Evolutionary conservation across 2,113 vertebrate genomes (phyloP), one percentile per base, ranked within the genome.

Genomic region (Daphoenositta chrysoptera): DNA sequence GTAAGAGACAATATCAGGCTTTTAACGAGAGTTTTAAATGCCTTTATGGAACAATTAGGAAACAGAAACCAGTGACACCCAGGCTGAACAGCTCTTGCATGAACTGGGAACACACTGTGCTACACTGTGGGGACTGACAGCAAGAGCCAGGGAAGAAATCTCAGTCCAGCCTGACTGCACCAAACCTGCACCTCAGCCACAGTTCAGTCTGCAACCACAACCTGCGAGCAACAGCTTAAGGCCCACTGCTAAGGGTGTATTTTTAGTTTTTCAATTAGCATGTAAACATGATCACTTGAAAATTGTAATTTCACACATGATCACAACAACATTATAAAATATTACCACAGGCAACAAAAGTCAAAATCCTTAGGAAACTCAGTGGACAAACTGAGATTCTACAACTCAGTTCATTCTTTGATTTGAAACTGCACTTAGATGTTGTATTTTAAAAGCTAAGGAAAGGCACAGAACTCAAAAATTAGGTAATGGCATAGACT

Each of bases 401-500:
- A 14, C 26, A 66, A 40, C 2, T 15, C 2, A 31, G 33, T 44
- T 39, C 15, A 19, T 11, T 53, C 56, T 28, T n/a, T 2, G 7
- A 13, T 9, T 65, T 5, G 8, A 78, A 93, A 61, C 26, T 18
- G 15, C 31, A 40, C 39, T 33, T 30, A 17, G 21, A 40, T 6
- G 12, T 1, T 33, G 37, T 3, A 9, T 19, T 73, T 70, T 31
- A 64, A 20, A 53, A 65, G 10, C 1, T 33, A 27, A 70, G 7
- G 30, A 61, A 56, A 79, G 7, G 10, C 5, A 31, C 2, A 15
- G 27, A 28, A 10, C 2, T 18, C 17, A 27, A 68, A 71, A 76
- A 19, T 0, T 0, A 64, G 28, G 1, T 13, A 47, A 28, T 0
- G 1, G 42, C 10, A 26, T 0, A 24, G 31, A 19, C 39, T 68